Conservation (phyloP, 64 coral and sea anemone genomes). For the Actinia tenebrosa region DNA sequence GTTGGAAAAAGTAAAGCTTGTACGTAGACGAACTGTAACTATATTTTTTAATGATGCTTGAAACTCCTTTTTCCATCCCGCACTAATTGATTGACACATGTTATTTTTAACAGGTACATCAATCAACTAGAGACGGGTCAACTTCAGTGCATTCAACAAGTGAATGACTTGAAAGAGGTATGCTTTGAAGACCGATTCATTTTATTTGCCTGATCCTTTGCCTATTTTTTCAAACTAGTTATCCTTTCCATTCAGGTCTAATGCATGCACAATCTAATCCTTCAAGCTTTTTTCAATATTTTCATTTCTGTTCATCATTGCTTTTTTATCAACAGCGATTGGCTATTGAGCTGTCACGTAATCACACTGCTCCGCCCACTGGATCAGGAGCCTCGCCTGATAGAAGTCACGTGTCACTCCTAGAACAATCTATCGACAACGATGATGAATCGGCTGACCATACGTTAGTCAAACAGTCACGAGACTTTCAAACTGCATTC, state of each 20-base stretch:
- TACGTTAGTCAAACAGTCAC: slow-evolving; percentile 49
- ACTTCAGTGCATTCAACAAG: slow-evolving; percentile 86
- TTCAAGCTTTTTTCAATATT: too few species aligned
- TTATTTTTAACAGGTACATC: slow-evolving; percentile 68
- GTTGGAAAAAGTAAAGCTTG: too few species aligned
- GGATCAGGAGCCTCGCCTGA: slow-evolving; percentile 32
- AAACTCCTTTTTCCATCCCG: too few species aligned
- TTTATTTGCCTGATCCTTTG: neutral
- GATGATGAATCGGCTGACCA: slow-evolving; percentile 85
- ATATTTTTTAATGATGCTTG: too few species aligned
- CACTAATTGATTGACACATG: neutral
- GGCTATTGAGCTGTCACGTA: slow-evolving; percentile 86
- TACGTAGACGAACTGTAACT: too few species aligned
- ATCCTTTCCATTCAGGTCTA: too few species aligned
- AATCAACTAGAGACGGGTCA: slow-evolving; percentile 77
- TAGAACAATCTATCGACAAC: slow-evolving; percentile 86
- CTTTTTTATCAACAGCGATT: slow-evolving; percentile 52
- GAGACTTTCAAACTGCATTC: slow-evolving; percentile 12
- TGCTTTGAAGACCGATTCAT: neutral
- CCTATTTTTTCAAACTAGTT: too few species aligned
- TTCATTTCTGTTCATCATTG: neutral
- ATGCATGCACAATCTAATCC: too few species aligned
- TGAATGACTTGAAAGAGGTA: slow-evolving; percentile 99
- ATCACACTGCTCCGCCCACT: slow-evolving; percentile 52
- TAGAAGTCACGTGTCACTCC: slow-evolving; percentile 70